Conservation (phyloP, 2,888 invertebrate genomes). For the Nomada goodeniana region DNA sequence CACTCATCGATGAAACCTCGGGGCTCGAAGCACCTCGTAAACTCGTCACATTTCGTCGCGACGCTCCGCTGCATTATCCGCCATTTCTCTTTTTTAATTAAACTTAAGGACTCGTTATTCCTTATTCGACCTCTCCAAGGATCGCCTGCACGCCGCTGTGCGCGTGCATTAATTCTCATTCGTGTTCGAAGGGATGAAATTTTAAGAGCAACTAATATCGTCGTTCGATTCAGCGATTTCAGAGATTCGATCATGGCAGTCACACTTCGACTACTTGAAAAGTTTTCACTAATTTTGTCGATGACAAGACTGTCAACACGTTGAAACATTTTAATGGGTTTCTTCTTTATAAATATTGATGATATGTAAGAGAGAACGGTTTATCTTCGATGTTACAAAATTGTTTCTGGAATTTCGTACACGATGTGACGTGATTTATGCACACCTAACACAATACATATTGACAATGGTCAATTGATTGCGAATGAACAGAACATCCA, state of each 20-base stretch:
- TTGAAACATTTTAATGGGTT: background rate
- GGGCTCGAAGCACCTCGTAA: slow-evolving; percentile 68
- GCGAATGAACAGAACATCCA: slow-evolving; percentile 14
- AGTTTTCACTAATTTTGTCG: background rate
- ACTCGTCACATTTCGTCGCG: slow-evolving; percentile 64
- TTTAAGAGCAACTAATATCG: slow-evolving; percentile 18
- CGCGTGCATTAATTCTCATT: background rate
- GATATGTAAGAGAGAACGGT: background rate
- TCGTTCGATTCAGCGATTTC: slow-evolving; percentile 6
- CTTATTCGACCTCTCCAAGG: slow-evolving; percentile 7
- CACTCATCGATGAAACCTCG: slow-evolving; percentile 63
- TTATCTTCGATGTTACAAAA: no score
- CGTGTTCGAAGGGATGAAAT: background rate
- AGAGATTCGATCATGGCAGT: background rate
- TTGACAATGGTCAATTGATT: background rate
- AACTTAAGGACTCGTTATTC: slow-evolving; percentile 71
- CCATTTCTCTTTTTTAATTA: slow-evolving; percentile 73
- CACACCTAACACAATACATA: background rate
- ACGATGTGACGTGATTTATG: no score
- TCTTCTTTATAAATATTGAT: background rate
- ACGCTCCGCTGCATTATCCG: slow-evolving; percentile 50
- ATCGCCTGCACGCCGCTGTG: background rate
- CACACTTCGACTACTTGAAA: background rate
- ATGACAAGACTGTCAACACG: background rate
- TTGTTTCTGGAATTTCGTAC: no score